These are phyloP conservation scores for Prosapia bicincta DNA, from an alignment of 2,888 invertebrate species.

Conservation along the genomic window DNA sequence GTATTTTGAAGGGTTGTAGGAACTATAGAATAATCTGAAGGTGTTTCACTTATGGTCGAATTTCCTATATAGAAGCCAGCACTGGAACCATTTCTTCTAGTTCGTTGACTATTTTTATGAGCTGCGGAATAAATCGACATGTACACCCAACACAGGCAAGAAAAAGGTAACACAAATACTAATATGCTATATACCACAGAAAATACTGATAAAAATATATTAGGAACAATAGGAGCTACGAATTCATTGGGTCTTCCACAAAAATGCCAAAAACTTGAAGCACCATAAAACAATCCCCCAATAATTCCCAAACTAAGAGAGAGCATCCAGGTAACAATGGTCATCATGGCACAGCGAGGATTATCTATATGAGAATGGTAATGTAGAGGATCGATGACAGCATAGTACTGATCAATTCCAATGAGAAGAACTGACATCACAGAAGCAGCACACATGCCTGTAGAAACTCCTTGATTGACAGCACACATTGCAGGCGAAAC, in stretches of 20 bases:
- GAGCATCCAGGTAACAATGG: conserved; percentile 51
- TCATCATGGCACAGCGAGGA: conserved; percentile 50
- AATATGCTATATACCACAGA: conserved; percentile 49
- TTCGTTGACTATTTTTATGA: conserved; percentile 64
- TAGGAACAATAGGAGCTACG: conserved; percentile 2
- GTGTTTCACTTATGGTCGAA: conserved; percentile 34
- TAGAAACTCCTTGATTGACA: conserved; percentile 60
- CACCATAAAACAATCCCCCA: conserved; percentile 42
- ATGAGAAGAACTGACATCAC: conserved; percentile 61
- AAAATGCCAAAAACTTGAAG: conserved; percentile 49
- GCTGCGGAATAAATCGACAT: conserved; percentile 72
- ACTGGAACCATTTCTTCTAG: conserved; percentile 51
- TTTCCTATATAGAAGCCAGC: conserved; percentile 50
- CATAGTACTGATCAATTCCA: conserved; percentile 62
- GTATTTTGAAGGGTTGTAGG: conserved; percentile 7
- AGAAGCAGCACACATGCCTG: conserved; percentile 55
- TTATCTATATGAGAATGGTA: conserved; percentile 58
- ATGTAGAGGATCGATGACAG: conserved; percentile 61
- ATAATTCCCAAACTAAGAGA: conserved; percentile 48
- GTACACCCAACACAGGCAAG: conserved; percentile 70
- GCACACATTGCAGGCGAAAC: conserved; percentile 48
- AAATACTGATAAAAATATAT: conserved; percentile 49
- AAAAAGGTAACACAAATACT: conserved; percentile 53
- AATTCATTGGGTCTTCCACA: conserved; percentile 39
- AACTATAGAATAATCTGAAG: conserved; percentile 23